Evolutionary conservation across 2,113 vertebrate species (phyloP).

Genomic region (pig (Sus scrofa)): T2T-Sscrofa CM000815.6:133658001-133658500

Average conservation of each 20-base stretch:
- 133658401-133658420: slow-evolving; percentile 27
- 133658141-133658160: slow-evolving; percentile 50
- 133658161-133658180: background rate
- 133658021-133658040: background rate
- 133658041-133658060: background rate
- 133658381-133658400: background rate
- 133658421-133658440: background rate
- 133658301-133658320: background rate
- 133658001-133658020: slow-evolving; percentile 50
- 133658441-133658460: background rate
- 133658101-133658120: slow-evolving; percentile 20
- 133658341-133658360: background rate
- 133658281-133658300: background rate
- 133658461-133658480: background rate
- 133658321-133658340: background rate
- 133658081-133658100: slow-evolving; percentile 32
- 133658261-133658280: background rate
- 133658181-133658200: slow-evolving; percentile 43
- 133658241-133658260: background rate
- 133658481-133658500: slow-evolving; percentile 36
- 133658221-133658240: background rate
- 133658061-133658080: background rate
- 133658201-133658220: slow-evolving; percentile 46
- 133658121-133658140: background rate
- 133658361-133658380: background rate